Percentiles rank a stretch among this genome's conserved stretches.
phyloP scores from a whole-genome alignment of 2,888 invertebrate species.

The Drosophila antonietae region DNA sequence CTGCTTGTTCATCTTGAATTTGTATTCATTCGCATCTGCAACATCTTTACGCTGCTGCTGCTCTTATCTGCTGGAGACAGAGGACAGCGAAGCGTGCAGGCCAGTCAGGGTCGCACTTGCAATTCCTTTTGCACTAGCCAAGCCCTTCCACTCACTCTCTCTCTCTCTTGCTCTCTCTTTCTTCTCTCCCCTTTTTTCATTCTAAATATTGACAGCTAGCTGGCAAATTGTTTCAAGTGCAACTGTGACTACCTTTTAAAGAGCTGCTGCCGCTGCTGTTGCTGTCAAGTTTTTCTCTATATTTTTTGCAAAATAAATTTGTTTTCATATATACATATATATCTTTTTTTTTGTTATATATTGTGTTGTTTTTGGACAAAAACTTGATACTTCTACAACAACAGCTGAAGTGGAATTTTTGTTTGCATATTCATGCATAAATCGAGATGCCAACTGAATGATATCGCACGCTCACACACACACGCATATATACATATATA shows the following conservation, averaged over 20 bases:
- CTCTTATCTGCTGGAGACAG: slow-evolving; percentile 73
- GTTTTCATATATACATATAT: slow-evolving; percentile 19
- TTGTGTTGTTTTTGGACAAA: background rate
- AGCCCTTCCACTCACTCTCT: too few species aligned
- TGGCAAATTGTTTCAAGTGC: slow-evolving; percentile 69
- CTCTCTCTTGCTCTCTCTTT: background rate
- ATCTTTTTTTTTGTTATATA: background rate
- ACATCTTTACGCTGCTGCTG: slow-evolving; percentile 47
- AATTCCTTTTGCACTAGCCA: slow-evolving; percentile 4
- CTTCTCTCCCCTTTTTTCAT: slow-evolving; percentile 12
- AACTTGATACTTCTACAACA: slow-evolving; percentile 16
- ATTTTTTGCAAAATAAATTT: slow-evolving; percentile 46
- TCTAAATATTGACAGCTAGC: slow-evolving; percentile 80
- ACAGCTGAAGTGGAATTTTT: slow-evolving; percentile 41
- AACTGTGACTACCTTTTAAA: slow-evolving; percentile 36
- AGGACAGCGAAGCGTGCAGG: slow-evolving; percentile 44
- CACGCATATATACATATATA: background rate
- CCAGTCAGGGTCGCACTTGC: slow-evolving; percentile 56
- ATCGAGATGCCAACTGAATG: slow-evolving; percentile 44
- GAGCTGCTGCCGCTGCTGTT: slow-evolving; percentile 19
- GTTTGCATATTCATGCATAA: slow-evolving; percentile 57
- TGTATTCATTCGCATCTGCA: slow-evolving; percentile 37
- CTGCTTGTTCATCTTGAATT: slow-evolving; percentile 5
- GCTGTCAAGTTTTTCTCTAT: slow-evolving; percentile 40
- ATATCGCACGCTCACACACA: slow-evolving; percentile 17